These are phyloP conservation scores for Nephrotoma appendiculata DNA, from an alignment of 2,888 invertebrate genomes.

Conservation along the genomic window DNA sequence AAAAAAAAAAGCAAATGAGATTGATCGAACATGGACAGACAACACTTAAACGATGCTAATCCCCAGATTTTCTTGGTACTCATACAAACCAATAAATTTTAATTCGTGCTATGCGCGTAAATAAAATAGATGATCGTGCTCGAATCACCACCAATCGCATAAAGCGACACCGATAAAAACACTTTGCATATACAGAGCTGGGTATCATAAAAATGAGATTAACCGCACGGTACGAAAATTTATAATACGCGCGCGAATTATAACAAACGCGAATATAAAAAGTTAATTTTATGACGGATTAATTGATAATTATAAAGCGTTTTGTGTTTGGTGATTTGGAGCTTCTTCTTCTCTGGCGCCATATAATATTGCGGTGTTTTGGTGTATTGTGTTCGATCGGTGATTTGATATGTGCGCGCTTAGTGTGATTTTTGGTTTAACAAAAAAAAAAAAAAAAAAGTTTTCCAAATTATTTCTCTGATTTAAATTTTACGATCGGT, in stretches of 20 bases:
- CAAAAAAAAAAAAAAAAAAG: not conserved
- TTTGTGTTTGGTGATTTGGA: not conserved
- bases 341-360: not conserved
- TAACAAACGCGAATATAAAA: not conserved
- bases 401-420: not conserved
- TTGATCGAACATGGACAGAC: not conserved
- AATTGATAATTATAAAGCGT: not conserved
- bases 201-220: not conserved
- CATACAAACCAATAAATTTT: too few species aligned
- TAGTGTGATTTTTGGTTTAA: not conserved
- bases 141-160: not conserved
- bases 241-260: not conserved
- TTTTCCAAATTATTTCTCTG: not conserved
- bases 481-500: not conserved
- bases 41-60: not conserved
- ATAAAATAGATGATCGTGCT: not conserved
- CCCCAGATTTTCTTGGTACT: too few species aligned
- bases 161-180: not conserved
- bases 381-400: not conserved
- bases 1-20: not conserved
- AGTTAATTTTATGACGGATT: not conserved
- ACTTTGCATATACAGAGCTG: not conserved
- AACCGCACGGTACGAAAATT: not conserved
- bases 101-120: too few species aligned
- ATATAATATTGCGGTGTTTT: not conserved